These are phyloP conservation scores for Poecilus cupreus DNA, from an alignment of 2,888 invertebrate genomes.

Conservation along the genomic window DNA sequence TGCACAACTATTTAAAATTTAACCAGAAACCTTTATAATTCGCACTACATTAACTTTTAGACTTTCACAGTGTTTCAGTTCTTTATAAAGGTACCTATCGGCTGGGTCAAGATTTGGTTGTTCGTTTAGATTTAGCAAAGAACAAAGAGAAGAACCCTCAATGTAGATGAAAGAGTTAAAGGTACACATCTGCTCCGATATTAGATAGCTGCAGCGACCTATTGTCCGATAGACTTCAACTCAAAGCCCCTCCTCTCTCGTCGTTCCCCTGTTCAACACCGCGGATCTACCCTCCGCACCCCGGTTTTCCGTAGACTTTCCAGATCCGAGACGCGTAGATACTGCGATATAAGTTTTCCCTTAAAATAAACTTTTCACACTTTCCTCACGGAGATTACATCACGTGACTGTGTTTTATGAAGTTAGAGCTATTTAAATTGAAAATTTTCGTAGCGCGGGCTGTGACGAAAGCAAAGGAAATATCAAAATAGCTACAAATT, in stretches of 20 bases:
- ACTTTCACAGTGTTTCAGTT: too few relatives aligned
- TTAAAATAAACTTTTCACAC: slow-evolving; percentile 51
- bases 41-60: too few relatives aligned
- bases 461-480: slow-evolving; percentile 8
- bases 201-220: background rate
- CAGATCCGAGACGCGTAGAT: background rate
- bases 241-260: background rate
- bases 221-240: slow-evolving; percentile 25
- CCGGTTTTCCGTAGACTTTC: background rate
- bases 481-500: background rate
- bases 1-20: too few relatives aligned
- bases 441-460: slow-evolving; percentile 6
- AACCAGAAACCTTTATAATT: too few relatives aligned
- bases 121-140: background rate
- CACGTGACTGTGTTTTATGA: slow-evolving; percentile 50
- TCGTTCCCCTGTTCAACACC: background rate
- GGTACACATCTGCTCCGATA: slow-evolving; percentile 6
- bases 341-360: slow-evolving; percentile 46
- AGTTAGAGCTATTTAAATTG: slow-evolving; percentile 50
- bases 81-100: too few relatives aligned
- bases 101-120: background rate
- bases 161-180: slow-evolving; percentile 21
- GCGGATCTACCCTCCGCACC: background rate
- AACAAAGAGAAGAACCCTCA: background rate
- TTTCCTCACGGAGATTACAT: slow-evolving; percentile 44